These are phyloP conservation scores for Pseudococcus viburni DNA, from an alignment of 2,888 invertebrate genomes.

Conservation along the genomic window DNA sequence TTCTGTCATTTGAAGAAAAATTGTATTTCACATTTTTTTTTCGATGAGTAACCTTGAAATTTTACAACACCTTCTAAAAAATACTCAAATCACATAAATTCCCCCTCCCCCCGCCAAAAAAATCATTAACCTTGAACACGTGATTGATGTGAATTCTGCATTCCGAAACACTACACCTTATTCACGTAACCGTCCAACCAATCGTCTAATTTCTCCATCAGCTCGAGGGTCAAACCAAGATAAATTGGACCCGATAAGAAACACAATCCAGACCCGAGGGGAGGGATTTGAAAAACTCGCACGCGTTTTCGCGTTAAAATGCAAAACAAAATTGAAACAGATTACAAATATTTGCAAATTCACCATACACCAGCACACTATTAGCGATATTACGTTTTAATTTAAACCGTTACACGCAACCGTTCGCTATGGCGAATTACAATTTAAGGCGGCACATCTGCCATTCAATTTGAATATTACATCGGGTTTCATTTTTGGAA, in stretches of 20 bases:
- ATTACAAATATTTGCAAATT: slow-evolving; percentile 35
- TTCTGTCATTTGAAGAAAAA: too few relatives aligned
- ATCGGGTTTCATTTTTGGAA: background rate
- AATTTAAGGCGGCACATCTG: slow-evolving; percentile 12
- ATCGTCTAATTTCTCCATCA: background rate
- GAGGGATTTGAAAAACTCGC: background rate
- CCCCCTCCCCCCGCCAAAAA: too few relatives aligned
- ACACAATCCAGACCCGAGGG: background rate
- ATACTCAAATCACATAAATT: too few relatives aligned
- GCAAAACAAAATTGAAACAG: slow-evolving; percentile 18
- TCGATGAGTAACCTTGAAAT: too few relatives aligned
- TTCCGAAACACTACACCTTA: background rate
- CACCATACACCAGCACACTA: background rate
- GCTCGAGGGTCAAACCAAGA: background rate
- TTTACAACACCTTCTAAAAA: too few relatives aligned
- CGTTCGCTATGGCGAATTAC: background rate
- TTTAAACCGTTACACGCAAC: background rate
- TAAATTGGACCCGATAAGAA: slow-evolving; percentile 13
- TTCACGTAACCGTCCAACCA: background rate
- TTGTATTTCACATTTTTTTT: too few relatives aligned
- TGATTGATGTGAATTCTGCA: too few relatives aligned
- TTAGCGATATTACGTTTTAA: slow-evolving; percentile 17
- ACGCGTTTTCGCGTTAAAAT: background rate
- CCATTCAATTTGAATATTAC: slow-evolving; percentile 24
- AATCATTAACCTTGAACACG: too few relatives aligned